A percentile compares a stretch with the other conserved stretches of the same genome.
phyloP scores from a whole-genome alignment of 2,797 vertebrate species.

The Harpagifer antarcticus region DNA sequence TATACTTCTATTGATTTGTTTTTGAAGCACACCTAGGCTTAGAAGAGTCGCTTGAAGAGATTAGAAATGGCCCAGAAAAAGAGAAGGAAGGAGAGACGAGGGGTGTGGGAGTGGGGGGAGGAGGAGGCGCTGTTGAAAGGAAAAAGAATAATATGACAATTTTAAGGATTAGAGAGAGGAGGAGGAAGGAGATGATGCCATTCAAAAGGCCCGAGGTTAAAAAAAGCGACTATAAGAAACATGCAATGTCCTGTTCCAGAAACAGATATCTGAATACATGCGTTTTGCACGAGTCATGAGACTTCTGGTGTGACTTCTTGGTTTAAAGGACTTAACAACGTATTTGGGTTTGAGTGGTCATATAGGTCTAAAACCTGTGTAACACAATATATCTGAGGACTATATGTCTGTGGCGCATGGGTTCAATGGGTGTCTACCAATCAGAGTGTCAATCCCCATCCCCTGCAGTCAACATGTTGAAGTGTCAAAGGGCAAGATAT shows the following conservation, averaged over 20 bases:
- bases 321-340: background rate
- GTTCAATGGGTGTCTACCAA: too few species aligned
- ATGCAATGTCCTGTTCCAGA: conserved; percentile 5
- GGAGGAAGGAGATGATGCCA: conserved; percentile 21
- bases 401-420: too few species aligned
- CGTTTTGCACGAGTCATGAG: background rate
- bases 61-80: conserved; percentile 77
- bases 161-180: conserved; percentile 40
- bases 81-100: conserved; percentile 30
- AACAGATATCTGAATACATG: background rate
- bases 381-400: background rate
- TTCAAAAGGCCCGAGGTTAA: conserved; percentile 33
- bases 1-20: conserved; percentile 98
- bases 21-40: conserved; percentile 96
- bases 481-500: too few species aligned
- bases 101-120: background rate
- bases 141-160: conserved; percentile 33
- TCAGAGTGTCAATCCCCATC: too few species aligned
- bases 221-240: conserved; percentile 4
- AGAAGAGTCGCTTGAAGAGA: conserved; percentile 82
- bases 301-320: background rate
- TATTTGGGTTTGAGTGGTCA: background rate
- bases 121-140: conserved; percentile 3
- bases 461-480: too few species aligned
- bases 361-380: background rate